Evolutionary conservation across 1,140 invertebrate genomes (phyloP).

Genomic region (Yoshiicerus persimilis): DNA sequence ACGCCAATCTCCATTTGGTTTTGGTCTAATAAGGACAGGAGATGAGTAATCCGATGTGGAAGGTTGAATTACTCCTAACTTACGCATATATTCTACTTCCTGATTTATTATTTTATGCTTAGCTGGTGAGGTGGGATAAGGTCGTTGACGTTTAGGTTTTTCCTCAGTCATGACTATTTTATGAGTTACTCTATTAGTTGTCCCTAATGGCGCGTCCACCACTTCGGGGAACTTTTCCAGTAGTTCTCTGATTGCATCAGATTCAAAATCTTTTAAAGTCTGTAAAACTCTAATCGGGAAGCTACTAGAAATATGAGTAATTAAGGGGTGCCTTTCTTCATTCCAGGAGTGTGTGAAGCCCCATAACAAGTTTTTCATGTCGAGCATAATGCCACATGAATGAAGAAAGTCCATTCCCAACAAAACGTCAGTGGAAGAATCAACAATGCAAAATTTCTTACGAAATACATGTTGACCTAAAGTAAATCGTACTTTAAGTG

Average conservation of each 20-base stretch:
- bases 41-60: constrained; percentile 8
- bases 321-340: not conserved
- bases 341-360: not conserved
- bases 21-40: constrained; percentile 7
- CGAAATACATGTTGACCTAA: too few species aligned
- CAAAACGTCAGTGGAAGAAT: too few species aligned
- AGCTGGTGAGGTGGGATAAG: not conserved
- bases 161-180: not conserved
- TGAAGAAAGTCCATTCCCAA: not conserved
- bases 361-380: not conserved
- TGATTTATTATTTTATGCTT: not conserved
- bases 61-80: not conserved
- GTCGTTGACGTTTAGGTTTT: not conserved
- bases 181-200: not conserved
- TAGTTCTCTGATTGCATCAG: not conserved
- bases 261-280: not conserved
- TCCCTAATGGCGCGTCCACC: not conserved
- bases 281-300: not conserved
- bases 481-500: too few species aligned
- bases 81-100: not conserved
- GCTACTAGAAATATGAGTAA: not conserved
- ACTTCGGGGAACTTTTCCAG: too few species aligned
- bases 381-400: not conserved
- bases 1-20: constrained; percentile 19
- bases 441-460: too few species aligned